Evolutionary conservation across 1,140 invertebrate species (phyloP).

Genomic region (Grapholita molesta): DNA sequence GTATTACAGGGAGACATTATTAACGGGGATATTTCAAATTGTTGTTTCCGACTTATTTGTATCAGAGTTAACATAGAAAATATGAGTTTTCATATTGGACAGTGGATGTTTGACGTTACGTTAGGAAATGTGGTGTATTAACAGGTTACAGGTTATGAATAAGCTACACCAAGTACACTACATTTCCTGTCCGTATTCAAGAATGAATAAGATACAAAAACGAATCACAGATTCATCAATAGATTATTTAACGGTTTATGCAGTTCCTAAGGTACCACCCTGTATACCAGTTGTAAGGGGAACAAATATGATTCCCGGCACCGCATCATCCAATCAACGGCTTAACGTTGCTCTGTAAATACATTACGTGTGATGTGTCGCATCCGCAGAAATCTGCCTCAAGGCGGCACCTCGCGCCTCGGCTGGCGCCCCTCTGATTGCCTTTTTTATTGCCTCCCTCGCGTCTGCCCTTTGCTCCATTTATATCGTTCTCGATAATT

Average conservation of each 20-base stretch:
- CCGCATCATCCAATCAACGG: constrained; percentile 35
- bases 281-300: constrained; percentile 2
- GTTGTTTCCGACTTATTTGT: too few relatives aligned
- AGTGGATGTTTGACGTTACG: too few relatives aligned
- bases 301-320: constrained; percentile 17
- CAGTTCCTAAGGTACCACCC: neutral
- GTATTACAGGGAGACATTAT: neutral
- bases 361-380: constrained; percentile 28
- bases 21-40: too few relatives aligned
- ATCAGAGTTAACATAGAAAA: too few relatives aligned
- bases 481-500: constrained; percentile 15
- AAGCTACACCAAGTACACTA: too few relatives aligned
- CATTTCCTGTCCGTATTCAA: too few relatives aligned
- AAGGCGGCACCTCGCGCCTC: constrained; percentile 8
- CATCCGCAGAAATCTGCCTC: constrained; percentile 30
- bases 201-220: too few relatives aligned
- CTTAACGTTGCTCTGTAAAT: constrained; percentile 29
- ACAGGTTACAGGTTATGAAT: too few relatives aligned
- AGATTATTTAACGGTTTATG: neutral
- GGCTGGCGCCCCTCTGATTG: constrained; percentile 28
- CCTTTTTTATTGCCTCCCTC: constrained; percentile 22
- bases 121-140: too few relatives aligned
- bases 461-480: constrained; percentile 3
- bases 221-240: too few relatives aligned
- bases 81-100: too few relatives aligned